A percentile compares a stretch with the other conserved stretches of the same genome.
These are phyloP conservation scores for Oryzias javanicus DNA, from an alignment of 2,113 vertebrate species.

Conservation along the genomic window DNA sequence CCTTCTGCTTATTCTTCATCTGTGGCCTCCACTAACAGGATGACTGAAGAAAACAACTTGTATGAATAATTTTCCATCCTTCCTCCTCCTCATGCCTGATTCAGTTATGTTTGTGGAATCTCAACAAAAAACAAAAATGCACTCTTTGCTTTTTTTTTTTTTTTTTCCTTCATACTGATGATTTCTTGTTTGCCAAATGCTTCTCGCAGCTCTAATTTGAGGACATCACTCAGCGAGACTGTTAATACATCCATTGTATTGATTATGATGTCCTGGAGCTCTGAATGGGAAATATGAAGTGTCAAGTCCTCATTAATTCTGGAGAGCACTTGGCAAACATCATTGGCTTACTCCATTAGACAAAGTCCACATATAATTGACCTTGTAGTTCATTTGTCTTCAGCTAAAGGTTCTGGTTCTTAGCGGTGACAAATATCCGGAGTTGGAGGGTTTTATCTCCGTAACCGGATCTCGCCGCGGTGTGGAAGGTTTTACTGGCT, in stretches of 20 bases:
- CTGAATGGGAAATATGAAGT: slow-evolving; percentile 64
- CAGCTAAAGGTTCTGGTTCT: slow-evolving; percentile 42
- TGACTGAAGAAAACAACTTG: slow-evolving; percentile 21
- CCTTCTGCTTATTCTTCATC: slow-evolving; percentile 16
- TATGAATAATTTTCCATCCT: background rate
- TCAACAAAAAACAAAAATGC: slow-evolving; percentile 31
- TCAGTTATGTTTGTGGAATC: slow-evolving; percentile 3
- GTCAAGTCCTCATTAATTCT: slow-evolving; percentile 69
- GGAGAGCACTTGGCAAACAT: slow-evolving; percentile 61
- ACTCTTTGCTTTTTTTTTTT: slow-evolving; percentile 34
- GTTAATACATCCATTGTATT: slow-evolving; percentile 70
- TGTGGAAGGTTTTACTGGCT: slow-evolving; percentile 34
- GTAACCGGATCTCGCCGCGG: slow-evolving; percentile 18
- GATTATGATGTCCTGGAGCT: slow-evolving; percentile 60
- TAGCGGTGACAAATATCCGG: background rate
- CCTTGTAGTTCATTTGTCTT: slow-evolving; percentile 56
- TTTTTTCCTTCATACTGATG: slow-evolving; percentile 46
- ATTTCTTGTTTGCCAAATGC: slow-evolving; percentile 66
- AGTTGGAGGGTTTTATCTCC: slow-evolving; percentile 17
- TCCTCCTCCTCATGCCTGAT: background rate
- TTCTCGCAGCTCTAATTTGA: slow-evolving; percentile 43
- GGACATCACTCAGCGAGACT: slow-evolving; percentile 58
- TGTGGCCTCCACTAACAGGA: slow-evolving; percentile 25
- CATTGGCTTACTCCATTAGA: slow-evolving; percentile 67
- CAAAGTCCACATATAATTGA: slow-evolving; percentile 66